Evolutionary conservation across 2,797 vertebrate species (phyloP).

Genomic region (Aselliscus stoliczkanus): DNA sequence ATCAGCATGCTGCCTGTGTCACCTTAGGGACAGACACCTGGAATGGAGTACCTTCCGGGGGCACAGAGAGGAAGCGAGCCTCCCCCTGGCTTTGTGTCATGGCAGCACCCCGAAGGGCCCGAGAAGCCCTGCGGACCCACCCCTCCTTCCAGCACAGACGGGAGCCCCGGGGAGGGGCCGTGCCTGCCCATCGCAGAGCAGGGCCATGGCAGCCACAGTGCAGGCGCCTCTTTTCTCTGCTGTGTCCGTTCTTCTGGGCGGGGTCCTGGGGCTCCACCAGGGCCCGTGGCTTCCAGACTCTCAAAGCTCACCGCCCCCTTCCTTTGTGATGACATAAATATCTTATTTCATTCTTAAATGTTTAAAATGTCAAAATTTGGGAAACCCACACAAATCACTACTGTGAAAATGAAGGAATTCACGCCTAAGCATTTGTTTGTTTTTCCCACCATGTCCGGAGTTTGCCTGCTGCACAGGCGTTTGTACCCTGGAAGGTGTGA

Average conservation of each 20-base stretch:
- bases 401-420: accelerated
- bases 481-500: too few species aligned
- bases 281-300: accelerated
- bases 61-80: background rate
- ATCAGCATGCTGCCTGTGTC: background rate
- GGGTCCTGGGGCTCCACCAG: accelerated
- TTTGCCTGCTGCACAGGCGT: accelerated
- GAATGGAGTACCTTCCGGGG: accelerated
- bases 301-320: too few species aligned
- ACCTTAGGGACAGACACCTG: accelerated
- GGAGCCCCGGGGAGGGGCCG: accelerated
- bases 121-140: background rate
- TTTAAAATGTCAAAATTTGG: background rate
- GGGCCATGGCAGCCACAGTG: too few species aligned
- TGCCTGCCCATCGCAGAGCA: background rate
- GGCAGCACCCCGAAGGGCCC: accelerated
- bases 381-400: background rate
- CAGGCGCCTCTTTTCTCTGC: accelerated
- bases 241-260: too few species aligned
- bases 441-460: accelerated
- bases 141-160: background rate
- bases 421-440: accelerated
- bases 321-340: background rate
- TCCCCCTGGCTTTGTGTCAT: accelerated
- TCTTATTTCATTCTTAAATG: background rate